Evolutionary conservation across 1,140 invertebrate genomes (phyloP), one percentile per base, ranked within the genome.

Genomic region (Charaxes varanes): DNA sequence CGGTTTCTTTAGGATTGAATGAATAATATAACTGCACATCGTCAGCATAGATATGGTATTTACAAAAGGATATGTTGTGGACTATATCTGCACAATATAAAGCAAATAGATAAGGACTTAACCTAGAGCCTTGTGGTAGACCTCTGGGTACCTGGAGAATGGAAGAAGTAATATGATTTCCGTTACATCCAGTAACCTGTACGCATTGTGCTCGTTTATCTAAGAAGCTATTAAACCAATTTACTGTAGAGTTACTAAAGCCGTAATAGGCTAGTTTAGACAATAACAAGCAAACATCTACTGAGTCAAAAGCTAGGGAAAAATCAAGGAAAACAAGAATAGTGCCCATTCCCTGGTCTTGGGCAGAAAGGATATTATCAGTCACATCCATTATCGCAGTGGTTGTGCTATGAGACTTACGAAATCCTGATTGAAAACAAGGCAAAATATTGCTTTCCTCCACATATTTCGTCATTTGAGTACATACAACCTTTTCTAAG

Each of bases 241-340:
- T 32, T 5, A 42, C 6, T 4, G 26, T 22, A 3, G 3, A 2
- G 7, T 17, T 27, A 14, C n/a, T 3, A 10, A 43, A 43, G 2
- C 41, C 23, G 10, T 43, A 35, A 22, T 35, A 35, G 7, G 22
- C 26, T n/a, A 43, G 22, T 30, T 43, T 43, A 11, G 26, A 35
- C 3, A 43, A 15, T 6, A 35, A 10, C 11, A 43, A 17, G 6
- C 6, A 10, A 2, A 2, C 18, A 8, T 35, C 22, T 12, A 43
- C 28, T 3, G 21, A 35, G 17, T 43, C 41, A 21, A 35, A 43
- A 2, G 31, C 41, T 11, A 22, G 11, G 2, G 33, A 44, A 32
- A 44, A 44, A 31, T 44, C 42, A 14, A 44, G 16, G 1, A 44
- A 14, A 6, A 32, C 16, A 14, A 44, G 21, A 3, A 44, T 35